phyloP scores from a whole-genome alignment of 2,888 invertebrate species.

The Hyppa rectilinea region DNA sequence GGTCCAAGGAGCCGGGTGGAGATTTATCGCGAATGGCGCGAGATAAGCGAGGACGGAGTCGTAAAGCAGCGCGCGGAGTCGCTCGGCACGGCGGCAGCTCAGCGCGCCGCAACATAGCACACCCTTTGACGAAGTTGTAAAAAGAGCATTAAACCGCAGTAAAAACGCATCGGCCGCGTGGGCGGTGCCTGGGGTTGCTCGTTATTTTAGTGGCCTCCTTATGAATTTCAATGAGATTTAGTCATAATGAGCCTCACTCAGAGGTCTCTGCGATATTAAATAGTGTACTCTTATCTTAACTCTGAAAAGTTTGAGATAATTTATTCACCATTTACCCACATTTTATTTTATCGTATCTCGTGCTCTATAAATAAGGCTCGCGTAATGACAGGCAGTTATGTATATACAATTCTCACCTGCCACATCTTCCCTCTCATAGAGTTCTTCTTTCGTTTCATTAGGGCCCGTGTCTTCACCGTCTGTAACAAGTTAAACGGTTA shows the following conservation, averaged over 20 bases:
- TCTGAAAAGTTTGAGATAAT: constrained; percentile 52
- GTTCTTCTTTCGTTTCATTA: constrained; percentile 68
- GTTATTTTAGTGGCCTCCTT: constrained; percentile 87
- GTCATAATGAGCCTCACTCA: constrained; percentile 78
- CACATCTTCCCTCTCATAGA: constrained; percentile 70
- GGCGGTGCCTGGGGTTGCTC: constrained; percentile 76
- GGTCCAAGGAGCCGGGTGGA: constrained; percentile 87
- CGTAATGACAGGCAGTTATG: not conserved
- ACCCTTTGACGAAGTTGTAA: constrained; percentile 90
- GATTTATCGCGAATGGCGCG: constrained; percentile 88
- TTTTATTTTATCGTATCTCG: constrained; percentile 46
- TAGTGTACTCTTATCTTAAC: constrained; percentile 69
- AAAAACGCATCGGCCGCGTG: constrained; percentile 88
- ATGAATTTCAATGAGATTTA: constrained; percentile 90
- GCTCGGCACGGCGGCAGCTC: constrained; percentile 68
- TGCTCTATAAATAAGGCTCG: constrained; percentile 16
- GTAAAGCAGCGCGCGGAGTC: constrained; percentile 82
- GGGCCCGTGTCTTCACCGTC: constrained; percentile 70
- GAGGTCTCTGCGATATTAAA: constrained; percentile 74
- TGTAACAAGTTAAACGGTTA: constrained; percentile 59
- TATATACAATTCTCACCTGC: constrained; percentile 70
- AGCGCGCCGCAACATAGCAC: constrained; percentile 74
- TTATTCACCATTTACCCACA: constrained; percentile 60
- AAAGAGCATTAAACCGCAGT: constrained; percentile 90
- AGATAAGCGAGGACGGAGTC: constrained; percentile 88